phyloP scores from a whole-genome alignment of 2,113 vertebrate species.

The Litocranius walleri region DNA sequence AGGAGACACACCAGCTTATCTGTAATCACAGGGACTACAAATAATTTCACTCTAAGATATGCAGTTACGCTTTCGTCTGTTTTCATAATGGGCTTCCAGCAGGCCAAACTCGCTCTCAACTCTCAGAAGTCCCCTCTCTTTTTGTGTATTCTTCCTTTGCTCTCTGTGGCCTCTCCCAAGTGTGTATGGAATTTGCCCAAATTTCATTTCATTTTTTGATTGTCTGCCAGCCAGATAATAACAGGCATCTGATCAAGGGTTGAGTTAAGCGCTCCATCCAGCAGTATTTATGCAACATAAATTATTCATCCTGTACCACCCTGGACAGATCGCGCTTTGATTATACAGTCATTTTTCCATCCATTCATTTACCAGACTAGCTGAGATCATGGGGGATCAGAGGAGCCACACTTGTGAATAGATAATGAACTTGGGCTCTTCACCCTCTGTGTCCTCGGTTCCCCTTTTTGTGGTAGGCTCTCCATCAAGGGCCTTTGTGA shows the following conservation, averaged over 20 bases:
- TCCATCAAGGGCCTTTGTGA: not conserved
- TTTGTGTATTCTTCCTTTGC: not conserved
- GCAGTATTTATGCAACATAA: constrained; percentile 65
- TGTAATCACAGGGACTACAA: not conserved
- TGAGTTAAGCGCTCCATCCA: constrained; percentile 68
- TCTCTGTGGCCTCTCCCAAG: constrained; percentile 36
- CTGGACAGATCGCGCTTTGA: constrained; percentile 75
- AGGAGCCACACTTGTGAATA: constrained; percentile 32
- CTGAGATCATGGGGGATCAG: constrained; percentile 41
- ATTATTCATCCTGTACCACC: constrained; percentile 74
- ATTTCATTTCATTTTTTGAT: constrained; percentile 64
- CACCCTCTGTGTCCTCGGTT: not conserved
- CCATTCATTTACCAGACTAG: constrained; percentile 71
- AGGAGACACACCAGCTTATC: not conserved
- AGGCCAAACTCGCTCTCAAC: not conserved
- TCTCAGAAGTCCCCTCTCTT: not conserved
- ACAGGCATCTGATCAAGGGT: constrained; percentile 67
- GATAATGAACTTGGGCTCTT: constrained; percentile 41
- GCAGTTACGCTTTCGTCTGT: not conserved
- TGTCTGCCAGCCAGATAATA: constrained; percentile 66
- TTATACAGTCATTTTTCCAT: constrained; percentile 71
- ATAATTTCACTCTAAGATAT: not conserved
- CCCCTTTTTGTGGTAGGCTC: not conserved
- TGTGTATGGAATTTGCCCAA: constrained; percentile 48
- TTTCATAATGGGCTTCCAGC: not conserved